Base-by-base conservation (phyloP, 2,797 vertebrate species). In the Onychomys arenicola region DNA sequence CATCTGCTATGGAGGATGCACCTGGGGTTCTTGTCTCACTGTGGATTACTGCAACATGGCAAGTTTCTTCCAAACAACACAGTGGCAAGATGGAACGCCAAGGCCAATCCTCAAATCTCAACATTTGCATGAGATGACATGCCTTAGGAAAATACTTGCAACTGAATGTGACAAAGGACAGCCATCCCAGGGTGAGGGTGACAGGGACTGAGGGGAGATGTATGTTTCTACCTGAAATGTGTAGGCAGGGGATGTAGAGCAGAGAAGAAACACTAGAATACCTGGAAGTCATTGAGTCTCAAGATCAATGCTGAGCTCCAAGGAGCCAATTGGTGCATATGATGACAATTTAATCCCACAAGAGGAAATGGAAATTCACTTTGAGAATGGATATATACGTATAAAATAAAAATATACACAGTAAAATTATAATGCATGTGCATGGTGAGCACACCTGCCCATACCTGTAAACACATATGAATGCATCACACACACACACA, bases 171-270 rank as follows among this genome's bases (percentile, higher is more conserved):
- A 67, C 57, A 82, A 81, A 89, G 65, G 32, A 84, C 13, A 40
- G 29, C 5, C 27, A 61, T 16, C 9, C 32, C 4, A 29, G 23
- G 0, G 10, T 40, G 67, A 34, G 5, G 5, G 19, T 16, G 10
- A n/a, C 0, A 0, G 29, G 29, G 34, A 29, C 8, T 9, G 4
- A 43, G 34, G 1, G 46, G 21, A n/a, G 7, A 27, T 17, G 43
- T 14, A 32, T 0, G 5, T 11, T 90, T 90, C 46, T 61, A n/a
- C 46, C 67, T 49, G 17, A 25, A 80, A 63, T 16, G 5, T 67
- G 40, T 1, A 88, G 23, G 69, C 76, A 63, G 27, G 2, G 37
- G 46, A 59, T 76, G 43, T 5, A 61, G 16, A 32, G 40, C 14
- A 65, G 83, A 93, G n/a, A 75, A 57, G 5, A 37, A 0, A 17